A percentile compares a stretch with the other conserved stretches of the same genome.
Evolutionary conservation across 2,888 invertebrate species (phyloP).

Genomic region (Drosophila heteroneura): DNA sequence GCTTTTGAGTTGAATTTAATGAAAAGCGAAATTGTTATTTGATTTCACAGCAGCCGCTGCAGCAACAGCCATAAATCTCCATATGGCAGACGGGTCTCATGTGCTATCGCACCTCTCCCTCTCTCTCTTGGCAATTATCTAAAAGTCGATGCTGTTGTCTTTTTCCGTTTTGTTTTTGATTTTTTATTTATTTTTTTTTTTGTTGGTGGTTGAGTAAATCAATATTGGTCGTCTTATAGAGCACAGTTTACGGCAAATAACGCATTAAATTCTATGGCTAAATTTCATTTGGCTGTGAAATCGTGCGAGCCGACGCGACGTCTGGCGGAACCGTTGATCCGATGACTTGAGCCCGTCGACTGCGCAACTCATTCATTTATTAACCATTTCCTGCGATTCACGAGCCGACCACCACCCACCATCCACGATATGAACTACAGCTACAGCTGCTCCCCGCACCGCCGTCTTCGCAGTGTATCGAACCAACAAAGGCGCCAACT

Average conservation of each 20-base stretch:
- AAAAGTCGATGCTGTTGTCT: constrained; percentile 28
- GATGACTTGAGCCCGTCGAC: constrained; percentile 40
- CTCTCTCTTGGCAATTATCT: constrained; percentile 69
- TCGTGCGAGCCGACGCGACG: constrained; percentile 51
- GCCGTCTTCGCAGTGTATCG: constrained; percentile 48
- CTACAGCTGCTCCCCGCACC: not conserved
- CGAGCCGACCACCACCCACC: constrained; percentile 1
- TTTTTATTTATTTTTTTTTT: not conserved
- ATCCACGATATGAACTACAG: not conserved
- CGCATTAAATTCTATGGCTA: constrained; percentile 79
- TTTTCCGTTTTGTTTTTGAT: constrained; percentile 1
- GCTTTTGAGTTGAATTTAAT: constrained; percentile 65
- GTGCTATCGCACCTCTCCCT: constrained; percentile 22
- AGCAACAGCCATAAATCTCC: constrained; percentile 68
- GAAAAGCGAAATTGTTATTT: constrained; percentile 75
- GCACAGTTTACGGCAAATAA: constrained; percentile 68
- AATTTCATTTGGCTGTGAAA: constrained; percentile 75
- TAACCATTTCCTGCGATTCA: constrained; percentile 70
- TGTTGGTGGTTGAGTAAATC: constrained; percentile 51
- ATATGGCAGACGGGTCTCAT: constrained; percentile 57
- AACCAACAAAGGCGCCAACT: constrained; percentile 75
- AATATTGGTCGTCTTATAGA: constrained; percentile 61
- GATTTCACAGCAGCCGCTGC: constrained; percentile 54
- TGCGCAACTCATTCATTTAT: constrained; percentile 77
- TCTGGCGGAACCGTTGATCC: constrained; percentile 38